Evolutionary conservation across 2,888 invertebrate genomes (phyloP).

Genomic region (Leuctra nigra): DNA sequence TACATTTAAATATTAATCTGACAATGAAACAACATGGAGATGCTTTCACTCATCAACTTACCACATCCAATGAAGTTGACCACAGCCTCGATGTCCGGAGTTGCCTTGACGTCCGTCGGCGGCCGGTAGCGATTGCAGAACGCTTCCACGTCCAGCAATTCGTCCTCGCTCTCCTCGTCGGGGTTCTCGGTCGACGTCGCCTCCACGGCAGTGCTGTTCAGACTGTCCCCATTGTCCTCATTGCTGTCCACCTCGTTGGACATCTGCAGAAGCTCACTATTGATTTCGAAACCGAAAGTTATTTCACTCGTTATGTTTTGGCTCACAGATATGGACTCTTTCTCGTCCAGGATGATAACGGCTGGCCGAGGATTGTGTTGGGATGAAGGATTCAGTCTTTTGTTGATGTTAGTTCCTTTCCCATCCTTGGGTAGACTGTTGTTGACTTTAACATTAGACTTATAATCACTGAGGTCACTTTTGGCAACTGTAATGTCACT

Average conservation of each 20-base stretch:
- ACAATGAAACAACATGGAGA: conserved; percentile 17
- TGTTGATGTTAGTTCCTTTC: conserved; percentile 1
- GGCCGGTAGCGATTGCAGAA: conserved; percentile 41
- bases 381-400: neutral
- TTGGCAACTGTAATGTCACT: neutral
- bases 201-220: no score
- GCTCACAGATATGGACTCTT: conserved; percentile 31
- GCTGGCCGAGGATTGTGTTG: conserved; percentile 49
- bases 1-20: no score
- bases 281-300: conserved; percentile 75
- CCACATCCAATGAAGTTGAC: conserved; percentile 50
- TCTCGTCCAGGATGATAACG: conserved; percentile 65
- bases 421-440: conserved; percentile 21
- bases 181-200: conserved; percentile 3
- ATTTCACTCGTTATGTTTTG: conserved; percentile 51
- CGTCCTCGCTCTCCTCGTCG: neutral
- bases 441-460: conserved; percentile 25
- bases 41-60: no score
- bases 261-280: conserved; percentile 56
- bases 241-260: conserved; percentile 31
- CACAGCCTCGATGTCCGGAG: neutral
- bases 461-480: conserved; percentile 14
- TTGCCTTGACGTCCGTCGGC: conserved; percentile 29
- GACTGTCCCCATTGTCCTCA: no score
- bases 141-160: conserved; percentile 25